Evolutionary conservation across 2,797 vertebrate species (phyloP), one percentile per base, ranked within the genome.

Genomic region (Pangasius djambal): DNA sequence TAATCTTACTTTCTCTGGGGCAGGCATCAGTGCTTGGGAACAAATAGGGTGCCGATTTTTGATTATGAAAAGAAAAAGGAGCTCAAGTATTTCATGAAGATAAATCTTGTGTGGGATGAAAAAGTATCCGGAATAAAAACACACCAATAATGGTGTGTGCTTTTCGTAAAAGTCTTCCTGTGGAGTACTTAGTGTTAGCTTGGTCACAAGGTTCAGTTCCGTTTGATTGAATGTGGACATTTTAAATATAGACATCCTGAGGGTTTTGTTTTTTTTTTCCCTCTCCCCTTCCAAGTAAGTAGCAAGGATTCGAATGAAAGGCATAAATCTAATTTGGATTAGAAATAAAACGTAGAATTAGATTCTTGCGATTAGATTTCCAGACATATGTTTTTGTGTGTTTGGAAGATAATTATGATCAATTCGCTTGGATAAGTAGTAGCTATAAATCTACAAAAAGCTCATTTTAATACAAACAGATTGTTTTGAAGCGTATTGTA

Each of bases 1-100:
- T 69, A 65, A 55, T 70, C 65, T 78, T 63, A 57, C 70, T 78
- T 57, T 85, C 48, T 52, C 74, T 69, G 86, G 63, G 20, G 18
- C 20, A 52, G 83, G 65, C 83, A 55, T 70, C 48, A 20, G 82
- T 1, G 59, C 59, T n/a, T 25, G 31, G 48, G n/a, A 37, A 85
- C n/a, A 55, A 70, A 70, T 25, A 25, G n/a, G 63, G 63, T 55
- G 65, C 48, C 10, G 59, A 55, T 34, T 69, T 69, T 52, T 25
- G 44, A 28, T 70, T 85, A 2, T 1, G 18, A 37, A 37, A 70
- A 55, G 15, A 22, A 10, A 83, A 63, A 50, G 15, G 28, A 67
- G 40, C 40, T 50, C 1, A 10, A 22, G n/a, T 52, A 52, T 52
- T 85, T 69, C 48, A 15, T 0, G 2, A 22, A 67, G 61, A 69